These are phyloP conservation scores for Standfussiana lucernea DNA, from an alignment of 2,888 invertebrate genomes.

Conservation along the genomic window DNA sequence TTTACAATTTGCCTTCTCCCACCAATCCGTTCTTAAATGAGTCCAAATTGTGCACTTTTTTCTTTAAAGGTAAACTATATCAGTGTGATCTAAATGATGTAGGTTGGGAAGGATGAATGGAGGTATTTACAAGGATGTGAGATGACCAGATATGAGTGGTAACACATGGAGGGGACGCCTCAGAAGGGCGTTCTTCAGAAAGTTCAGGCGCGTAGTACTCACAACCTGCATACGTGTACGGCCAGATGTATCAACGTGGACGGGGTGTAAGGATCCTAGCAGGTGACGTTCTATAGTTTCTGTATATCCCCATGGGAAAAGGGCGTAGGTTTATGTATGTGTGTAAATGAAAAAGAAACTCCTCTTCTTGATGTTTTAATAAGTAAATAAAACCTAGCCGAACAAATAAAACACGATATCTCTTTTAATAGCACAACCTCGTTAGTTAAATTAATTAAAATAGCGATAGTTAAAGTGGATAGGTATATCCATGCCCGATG, in stretches of 20 bases:
- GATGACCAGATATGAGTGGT: neutral
- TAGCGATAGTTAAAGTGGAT: neutral
- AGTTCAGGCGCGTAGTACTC: neutral
- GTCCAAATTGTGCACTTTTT: too few relatives aligned
- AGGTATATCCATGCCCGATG: neutral
- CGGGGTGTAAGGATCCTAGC: neutral
- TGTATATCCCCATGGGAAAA: neutral
- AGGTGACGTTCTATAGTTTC: neutral
- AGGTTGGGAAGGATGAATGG: neutral
- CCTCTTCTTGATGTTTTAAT: neutral
- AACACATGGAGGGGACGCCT: neutral
- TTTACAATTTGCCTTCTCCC: too few relatives aligned
- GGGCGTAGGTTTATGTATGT: neutral
- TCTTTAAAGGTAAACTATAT: neutral
- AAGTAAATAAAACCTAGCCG: neutral
- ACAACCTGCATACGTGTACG: neutral
- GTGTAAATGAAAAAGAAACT: neutral
- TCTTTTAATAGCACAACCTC: neutral
- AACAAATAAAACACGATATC: neutral
- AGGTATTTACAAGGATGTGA: neutral
- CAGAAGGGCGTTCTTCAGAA: neutral
- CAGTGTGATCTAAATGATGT: neutral
- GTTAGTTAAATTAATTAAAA: constrained; percentile 9
- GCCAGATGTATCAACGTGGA: neutral
- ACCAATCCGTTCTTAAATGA: too few relatives aligned